phyloP scores from a whole-genome alignment of 1,140 invertebrate genomes.

The Odontomachus brunneus region DNA sequence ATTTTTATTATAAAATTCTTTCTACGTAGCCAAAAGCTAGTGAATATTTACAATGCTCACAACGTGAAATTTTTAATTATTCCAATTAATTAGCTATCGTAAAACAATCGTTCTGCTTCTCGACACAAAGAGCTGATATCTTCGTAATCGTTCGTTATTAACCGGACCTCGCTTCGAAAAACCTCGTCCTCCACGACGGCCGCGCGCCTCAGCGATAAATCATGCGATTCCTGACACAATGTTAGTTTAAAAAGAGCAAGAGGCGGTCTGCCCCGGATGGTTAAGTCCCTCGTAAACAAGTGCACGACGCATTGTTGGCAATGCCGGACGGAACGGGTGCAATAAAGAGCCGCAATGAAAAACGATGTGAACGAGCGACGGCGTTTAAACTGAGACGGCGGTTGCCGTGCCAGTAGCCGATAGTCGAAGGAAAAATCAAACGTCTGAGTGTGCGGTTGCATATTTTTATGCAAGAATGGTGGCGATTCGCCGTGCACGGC shows the following conservation, averaged over 20 bases:
- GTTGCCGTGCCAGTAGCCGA: slow-evolving; percentile 16
- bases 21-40: no score
- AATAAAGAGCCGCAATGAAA: slow-evolving; percentile 54
- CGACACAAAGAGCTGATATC: no score
- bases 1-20: no score
- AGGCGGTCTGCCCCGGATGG: background rate
- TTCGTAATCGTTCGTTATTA: no score
- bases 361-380: slow-evolving; percentile 49
- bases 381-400: slow-evolving; percentile 20
- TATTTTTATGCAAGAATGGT: slow-evolving; percentile 31
- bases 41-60: no score
- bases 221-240: slow-evolving; percentile 21
- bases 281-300: slow-evolving; percentile 44
- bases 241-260: slow-evolving; percentile 34
- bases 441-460: background rate
- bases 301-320: slow-evolving; percentile 57
- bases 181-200: no score
- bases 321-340: background rate
- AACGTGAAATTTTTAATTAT: no score
- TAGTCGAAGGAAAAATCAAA: slow-evolving; percentile 27
- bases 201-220: background rate
- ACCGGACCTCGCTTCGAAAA: no score
- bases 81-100: no score
- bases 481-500: slow-evolving; percentile 13
- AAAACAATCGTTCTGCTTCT: no score